These are phyloP conservation scores for Pantala flavescens DNA, from an alignment of 1,140 invertebrate species.

Conservation along the genomic window DNA sequence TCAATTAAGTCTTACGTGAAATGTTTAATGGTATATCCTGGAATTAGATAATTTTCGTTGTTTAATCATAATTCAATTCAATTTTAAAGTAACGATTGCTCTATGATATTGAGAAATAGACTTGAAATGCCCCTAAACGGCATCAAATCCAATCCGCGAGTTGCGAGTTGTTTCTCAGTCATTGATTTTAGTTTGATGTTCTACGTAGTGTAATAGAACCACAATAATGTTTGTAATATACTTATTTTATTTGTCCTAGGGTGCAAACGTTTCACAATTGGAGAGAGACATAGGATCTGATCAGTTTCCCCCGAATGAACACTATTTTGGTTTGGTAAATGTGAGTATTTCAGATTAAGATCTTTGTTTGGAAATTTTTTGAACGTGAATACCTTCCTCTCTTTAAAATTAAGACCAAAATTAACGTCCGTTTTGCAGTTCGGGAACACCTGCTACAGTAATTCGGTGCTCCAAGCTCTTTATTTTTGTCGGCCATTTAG, in stretches of 20 bases:
- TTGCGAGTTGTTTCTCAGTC: no score
- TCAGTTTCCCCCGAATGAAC: constrained; percentile 94
- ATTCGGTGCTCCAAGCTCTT: constrained; percentile 97
- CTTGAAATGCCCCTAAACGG: no score
- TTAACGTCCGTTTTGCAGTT: constrained; percentile 60
- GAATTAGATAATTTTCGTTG: background rate
- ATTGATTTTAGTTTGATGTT: no score
- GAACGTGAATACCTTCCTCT: background rate
- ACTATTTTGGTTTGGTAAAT: constrained; percentile 97
- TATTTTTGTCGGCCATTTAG: constrained; percentile 99
- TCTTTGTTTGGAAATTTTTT: background rate
- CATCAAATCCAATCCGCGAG: no score
- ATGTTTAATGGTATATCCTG: no score
- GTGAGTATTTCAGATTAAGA: constrained; percentile 50
- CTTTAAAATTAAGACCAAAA: no score
- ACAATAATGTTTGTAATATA: no score
- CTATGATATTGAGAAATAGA: no score
- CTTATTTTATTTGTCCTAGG: constrained; percentile 46
- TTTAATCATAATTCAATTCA: no score
- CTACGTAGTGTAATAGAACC: no score
- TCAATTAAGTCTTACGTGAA: no score
- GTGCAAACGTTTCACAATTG: constrained; percentile 94
- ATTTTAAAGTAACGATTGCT: no score
- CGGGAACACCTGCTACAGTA: constrained; percentile 99
- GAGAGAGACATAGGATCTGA: constrained; percentile 96